phyloP scores from a whole-genome alignment of 2,113 vertebrate species.

The Perca schrenkii region DNA sequence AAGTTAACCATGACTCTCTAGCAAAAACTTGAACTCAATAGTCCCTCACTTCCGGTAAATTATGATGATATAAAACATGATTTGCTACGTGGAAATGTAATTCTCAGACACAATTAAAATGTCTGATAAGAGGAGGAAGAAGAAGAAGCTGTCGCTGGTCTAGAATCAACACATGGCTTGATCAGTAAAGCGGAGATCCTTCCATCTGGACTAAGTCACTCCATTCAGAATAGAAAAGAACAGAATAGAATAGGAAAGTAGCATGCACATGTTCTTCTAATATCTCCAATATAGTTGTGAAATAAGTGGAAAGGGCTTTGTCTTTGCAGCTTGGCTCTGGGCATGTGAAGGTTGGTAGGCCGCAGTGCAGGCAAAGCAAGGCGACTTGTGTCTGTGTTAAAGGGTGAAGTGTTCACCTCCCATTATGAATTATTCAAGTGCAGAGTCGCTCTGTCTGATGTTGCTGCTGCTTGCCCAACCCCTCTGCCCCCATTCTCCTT shows the following conservation, averaged over 20 bases:
- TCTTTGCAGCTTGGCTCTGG: conserved; percentile 39
- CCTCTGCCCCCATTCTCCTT: conserved; percentile 67
- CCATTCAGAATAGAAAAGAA: conserved; percentile 19
- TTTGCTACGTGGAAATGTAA: neutral
- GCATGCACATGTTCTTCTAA: neutral
- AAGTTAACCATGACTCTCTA: neutral
- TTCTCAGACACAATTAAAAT: conserved; percentile 31
- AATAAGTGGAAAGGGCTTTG: conserved; percentile 12
- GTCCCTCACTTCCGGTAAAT: conserved; percentile 10
- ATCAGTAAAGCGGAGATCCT: conserved; percentile 20
- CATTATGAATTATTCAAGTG: conserved; percentile 84
- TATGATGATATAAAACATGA: neutral
- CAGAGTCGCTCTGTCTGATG: conserved; percentile 80
- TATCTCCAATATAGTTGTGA: neutral
- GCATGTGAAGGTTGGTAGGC: conserved; percentile 70
- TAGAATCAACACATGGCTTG: conserved; percentile 32
- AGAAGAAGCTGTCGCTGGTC: conserved; percentile 12
- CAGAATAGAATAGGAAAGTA: conserved; percentile 12
- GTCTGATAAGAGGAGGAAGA: conserved; percentile 17
- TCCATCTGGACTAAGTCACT: conserved; percentile 12
- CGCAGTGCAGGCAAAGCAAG: conserved; percentile 77
- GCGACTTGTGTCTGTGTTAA: conserved; percentile 82
- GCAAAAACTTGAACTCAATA: conserved; percentile 1
- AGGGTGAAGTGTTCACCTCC: conserved; percentile 85
- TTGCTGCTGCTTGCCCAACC: conserved; percentile 74